Base-by-base conservation (phyloP, 1,140 invertebrate species). In the Arctopsyche grandis region DNA sequence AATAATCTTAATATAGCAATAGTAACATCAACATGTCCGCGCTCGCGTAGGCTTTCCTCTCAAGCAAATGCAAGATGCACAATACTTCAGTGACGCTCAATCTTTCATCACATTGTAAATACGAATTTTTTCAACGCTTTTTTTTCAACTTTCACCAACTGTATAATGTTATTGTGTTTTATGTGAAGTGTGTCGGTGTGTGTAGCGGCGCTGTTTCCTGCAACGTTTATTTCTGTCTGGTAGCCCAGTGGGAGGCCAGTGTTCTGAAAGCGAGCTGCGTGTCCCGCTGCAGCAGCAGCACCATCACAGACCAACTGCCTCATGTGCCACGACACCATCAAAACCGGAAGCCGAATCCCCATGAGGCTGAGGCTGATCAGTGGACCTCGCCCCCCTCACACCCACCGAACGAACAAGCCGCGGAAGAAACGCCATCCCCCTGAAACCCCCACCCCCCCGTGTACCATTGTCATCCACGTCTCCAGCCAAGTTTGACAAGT, bases 361-460 rank as follows among this genome's bases (percentile, higher is more conserved):
- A 52, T 52, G 63, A 22, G 69, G 38, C 43, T 24, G 5, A n/a
- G 9, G 69, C 16, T 10, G 26, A 16, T 12, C 66, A 16, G 19
- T 56, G 38, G 9, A 66, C 26, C 26, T 3, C 24, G 14, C 10
- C 9, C 69, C 14, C 69, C 5, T 71, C 69, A 22, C 69, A n/a
- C n/a, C 10, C 14, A 9, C 10, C 69, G 69, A 71, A 71, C 69
- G 69, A 71, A 71, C 29, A 48, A 71, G n/a, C 43, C 69, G 38
- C 29, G n/a, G 38, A 71, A 46, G 38, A 46, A 21, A 71, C 38
- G 24, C 29, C 69, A 22, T n/a, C 69, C 14, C 19, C 14, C 14
- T 5, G 12, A 24, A 26, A 22, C 10, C 38, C 3, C 16, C n/a
- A 44, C 44, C n/a, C 46, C 38, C 7, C 9, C 7, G n/a, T n/a